Evolutionary conservation across 1,140 invertebrate species (phyloP).

Genomic region (Episyrphus balteatus): DNA sequence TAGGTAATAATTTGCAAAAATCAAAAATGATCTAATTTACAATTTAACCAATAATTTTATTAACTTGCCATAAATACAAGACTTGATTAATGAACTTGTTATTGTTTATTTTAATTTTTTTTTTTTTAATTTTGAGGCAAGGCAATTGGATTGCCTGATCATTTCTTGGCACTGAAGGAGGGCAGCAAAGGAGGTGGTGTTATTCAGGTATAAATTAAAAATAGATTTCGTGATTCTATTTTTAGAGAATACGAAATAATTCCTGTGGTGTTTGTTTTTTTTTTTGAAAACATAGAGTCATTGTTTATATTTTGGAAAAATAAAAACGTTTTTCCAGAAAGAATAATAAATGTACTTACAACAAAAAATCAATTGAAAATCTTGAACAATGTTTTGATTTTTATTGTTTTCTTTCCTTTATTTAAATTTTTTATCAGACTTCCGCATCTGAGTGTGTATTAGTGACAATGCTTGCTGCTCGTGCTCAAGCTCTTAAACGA

Average conservation of each 20-base stretch:
- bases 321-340: not conserved
- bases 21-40: not conserved
- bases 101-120: too few relatives aligned
- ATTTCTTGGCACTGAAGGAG: constrained; percentile 72
- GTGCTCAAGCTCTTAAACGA: constrained; percentile 83
- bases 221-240: not conserved
- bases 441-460: constrained; percentile 96
- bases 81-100: too few relatives aligned
- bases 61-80: not conserved
- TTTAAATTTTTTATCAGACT: constrained; percentile 50
- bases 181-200: constrained; percentile 84
- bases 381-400: not conserved
- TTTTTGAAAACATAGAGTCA: not conserved
- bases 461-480: constrained; percentile 87
- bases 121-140: constrained; percentile 45
- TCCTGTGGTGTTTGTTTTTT: not conserved
- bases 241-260: not conserved
- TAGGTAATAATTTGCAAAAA: constrained; percentile 40
- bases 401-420: not conserved
- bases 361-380: not conserved
- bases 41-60: not conserved
- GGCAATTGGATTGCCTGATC: constrained; percentile 80
- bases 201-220: constrained; percentile 60
- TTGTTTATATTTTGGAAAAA: not conserved
- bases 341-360: not conserved